Base-by-base conservation (phyloP, 2,888 invertebrate species). In the Laothoe populi region DNA sequence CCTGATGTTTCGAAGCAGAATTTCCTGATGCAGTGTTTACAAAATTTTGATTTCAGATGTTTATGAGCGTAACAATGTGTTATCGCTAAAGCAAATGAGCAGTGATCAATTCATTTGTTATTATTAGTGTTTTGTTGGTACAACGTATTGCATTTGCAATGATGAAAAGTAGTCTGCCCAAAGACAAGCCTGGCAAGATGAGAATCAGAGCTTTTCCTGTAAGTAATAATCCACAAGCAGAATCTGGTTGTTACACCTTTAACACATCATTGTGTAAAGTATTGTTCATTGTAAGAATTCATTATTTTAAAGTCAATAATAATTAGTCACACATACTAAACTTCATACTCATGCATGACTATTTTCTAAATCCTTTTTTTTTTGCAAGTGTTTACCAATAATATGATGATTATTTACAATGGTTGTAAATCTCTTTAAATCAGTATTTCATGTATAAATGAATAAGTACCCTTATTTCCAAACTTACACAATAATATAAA, bases 161-260 rank as follows among this genome's bases (percentile, higher is more conserved):
- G 94, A 95, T 96, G 95, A 96, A 95, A 92, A 94, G 95, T 87
- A 94, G 95, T 78, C 94, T 96, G 90, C 96, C 96, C 79, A 98
- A 97, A 92, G 97, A 97, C 93, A 98, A 98, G 94, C 96, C 92
- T 64, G 90, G 96, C 94, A 99, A 99, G 94, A 98, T 99, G 98
- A 95, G 99, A 86, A 99, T 99, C 86, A 95, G 98, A 90, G 98
- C 99, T 76, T 99, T 99, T 94, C 98, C 99, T 88, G 98, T 99
- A 94, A 98, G 98, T 95, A 60, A 21, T 21, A 44, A 44, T 2
- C 10, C 3, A 10, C 26, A 40, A 19, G 13, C n/a, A 16, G 23
- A n/a, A 5, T 48, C 21, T 13, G 10, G 38, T 26, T 3, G 40
- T 44, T 11, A 40, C 2, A 24, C 23, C 13, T 13, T 24, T 40